Evolutionary conservation across 2,888 invertebrate species (phyloP).

Genomic region (Mantis religiosa): DNA sequence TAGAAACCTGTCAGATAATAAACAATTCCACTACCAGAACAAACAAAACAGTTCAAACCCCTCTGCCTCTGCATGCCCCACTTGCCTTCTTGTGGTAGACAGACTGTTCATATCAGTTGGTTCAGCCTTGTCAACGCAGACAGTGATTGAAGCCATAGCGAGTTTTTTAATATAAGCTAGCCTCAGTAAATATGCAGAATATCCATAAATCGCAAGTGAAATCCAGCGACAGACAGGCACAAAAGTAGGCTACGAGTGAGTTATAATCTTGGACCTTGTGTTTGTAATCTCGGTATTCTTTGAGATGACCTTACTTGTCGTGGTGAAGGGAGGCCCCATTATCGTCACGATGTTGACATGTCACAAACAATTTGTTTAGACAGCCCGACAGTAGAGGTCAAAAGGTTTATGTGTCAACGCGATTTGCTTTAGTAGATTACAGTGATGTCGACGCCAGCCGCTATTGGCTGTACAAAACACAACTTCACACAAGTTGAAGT

Average conservation of each 20-base stretch:
- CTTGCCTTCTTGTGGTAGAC: too few species aligned
- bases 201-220: too few species aligned
- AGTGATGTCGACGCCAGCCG: not conserved
- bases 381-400: not conserved
- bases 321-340: not conserved
- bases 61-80: too few species aligned
- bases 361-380: not conserved
- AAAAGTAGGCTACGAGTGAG: not conserved
- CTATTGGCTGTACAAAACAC: not conserved
- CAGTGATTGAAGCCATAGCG: too few species aligned
- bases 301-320: not conserved
- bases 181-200: too few species aligned
- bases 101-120: too few species aligned
- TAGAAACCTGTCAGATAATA: too few species aligned
- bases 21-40: too few species aligned
- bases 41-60: too few species aligned
- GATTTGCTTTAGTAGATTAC: not conserved
- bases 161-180: too few species aligned
- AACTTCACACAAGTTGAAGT: not conserved
- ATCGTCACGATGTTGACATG: not conserved
- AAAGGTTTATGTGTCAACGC: not conserved
- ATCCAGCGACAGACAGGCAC: too few species aligned
- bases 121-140: too few species aligned
- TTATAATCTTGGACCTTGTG: not conserved
- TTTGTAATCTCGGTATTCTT: not conserved